Evolutionary conservation across 2,888 invertebrate species (phyloP).

Genomic region (Drosophila phalerata): DNA sequence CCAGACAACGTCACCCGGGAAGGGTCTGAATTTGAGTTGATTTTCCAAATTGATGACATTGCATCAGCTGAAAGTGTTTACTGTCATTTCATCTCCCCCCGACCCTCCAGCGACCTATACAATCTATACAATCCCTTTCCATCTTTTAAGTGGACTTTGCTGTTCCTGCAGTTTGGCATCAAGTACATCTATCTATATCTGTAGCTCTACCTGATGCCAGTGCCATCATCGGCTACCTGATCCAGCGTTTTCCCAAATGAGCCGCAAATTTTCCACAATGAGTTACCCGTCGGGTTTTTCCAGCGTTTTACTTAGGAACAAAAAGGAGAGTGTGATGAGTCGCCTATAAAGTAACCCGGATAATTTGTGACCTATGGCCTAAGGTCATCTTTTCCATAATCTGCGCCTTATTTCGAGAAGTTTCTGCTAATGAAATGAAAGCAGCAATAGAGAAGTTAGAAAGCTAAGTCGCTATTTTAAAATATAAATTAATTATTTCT

Average conservation of each 20-base stretch:
- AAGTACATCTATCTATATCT: slow-evolving; percentile 29
- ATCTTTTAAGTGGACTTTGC: slow-evolving; percentile 42
- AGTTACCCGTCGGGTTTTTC: slow-evolving; percentile 65
- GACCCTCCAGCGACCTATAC: neutral
- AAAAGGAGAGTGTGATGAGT: slow-evolving; percentile 45
- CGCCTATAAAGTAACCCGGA: slow-evolving; percentile 38
- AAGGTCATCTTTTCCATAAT: slow-evolving; percentile 20
- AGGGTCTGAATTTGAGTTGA: slow-evolving; percentile 58
- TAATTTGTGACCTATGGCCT: slow-evolving; percentile 44
- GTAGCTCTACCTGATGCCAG: slow-evolving; percentile 40
- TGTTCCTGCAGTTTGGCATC: slow-evolving; percentile 31
- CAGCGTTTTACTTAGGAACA: slow-evolving; percentile 19
- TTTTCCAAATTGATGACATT: slow-evolving; percentile 75
- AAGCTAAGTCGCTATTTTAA: neutral
- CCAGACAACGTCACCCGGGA: neutral
- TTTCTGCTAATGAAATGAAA: neutral
- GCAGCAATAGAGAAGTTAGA: neutral
- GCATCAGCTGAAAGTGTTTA: slow-evolving; percentile 67
- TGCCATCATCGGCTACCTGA: slow-evolving; percentile 43
- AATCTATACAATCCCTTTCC: slow-evolving; percentile 1
- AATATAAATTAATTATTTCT: neutral
- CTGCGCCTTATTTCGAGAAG: slow-evolving; percentile 11
- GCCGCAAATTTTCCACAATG: slow-evolving; percentile 79
- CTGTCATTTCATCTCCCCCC: slow-evolving; percentile 27
- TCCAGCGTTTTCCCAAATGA: slow-evolving; percentile 45